phyloP scores from a whole-genome alignment of 2,113 vertebrate genomes.

The Hippopotamus amphibius region DNA sequence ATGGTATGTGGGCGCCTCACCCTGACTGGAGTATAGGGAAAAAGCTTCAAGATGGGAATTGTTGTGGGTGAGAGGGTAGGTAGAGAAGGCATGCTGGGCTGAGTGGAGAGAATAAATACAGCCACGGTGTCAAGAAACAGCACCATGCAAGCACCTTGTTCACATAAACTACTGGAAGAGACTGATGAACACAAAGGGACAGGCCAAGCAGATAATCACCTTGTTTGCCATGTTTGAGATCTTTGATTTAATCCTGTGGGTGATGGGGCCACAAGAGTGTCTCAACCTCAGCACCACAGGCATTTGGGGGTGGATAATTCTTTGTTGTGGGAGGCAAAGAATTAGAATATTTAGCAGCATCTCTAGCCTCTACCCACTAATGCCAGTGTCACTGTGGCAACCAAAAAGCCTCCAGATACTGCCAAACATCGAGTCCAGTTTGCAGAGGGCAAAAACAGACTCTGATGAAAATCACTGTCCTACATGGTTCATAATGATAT shows the following conservation, averaged over 20 bases:
- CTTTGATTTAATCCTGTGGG: neutral
- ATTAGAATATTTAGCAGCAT: neutral
- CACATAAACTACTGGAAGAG: neutral
- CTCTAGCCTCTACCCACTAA: neutral
- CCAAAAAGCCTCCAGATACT: neutral
- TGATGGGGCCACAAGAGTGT: neutral
- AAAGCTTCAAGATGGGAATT: neutral
- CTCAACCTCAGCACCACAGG: neutral
- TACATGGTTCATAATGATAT: neutral
- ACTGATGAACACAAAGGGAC: neutral
- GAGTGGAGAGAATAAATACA: neutral
- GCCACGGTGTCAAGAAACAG: neutral
- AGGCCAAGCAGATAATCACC: neutral
- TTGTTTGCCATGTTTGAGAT: neutral
- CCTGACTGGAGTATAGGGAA: too few species aligned
- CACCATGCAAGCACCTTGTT: fast-evolving
- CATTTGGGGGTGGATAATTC: neutral
- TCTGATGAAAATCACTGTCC: neutral
- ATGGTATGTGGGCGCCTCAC: neutral
- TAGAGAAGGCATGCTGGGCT: neutral
- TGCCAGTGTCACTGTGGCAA: neutral
- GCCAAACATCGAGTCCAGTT: neutral
- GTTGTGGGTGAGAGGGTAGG: neutral
- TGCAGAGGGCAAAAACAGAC: neutral
- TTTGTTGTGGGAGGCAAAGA: neutral